These are phyloP conservation scores for Megalurothrips usitatus DNA, from an alignment of 2,888 invertebrate species.

Conservation along the genomic window DNA sequence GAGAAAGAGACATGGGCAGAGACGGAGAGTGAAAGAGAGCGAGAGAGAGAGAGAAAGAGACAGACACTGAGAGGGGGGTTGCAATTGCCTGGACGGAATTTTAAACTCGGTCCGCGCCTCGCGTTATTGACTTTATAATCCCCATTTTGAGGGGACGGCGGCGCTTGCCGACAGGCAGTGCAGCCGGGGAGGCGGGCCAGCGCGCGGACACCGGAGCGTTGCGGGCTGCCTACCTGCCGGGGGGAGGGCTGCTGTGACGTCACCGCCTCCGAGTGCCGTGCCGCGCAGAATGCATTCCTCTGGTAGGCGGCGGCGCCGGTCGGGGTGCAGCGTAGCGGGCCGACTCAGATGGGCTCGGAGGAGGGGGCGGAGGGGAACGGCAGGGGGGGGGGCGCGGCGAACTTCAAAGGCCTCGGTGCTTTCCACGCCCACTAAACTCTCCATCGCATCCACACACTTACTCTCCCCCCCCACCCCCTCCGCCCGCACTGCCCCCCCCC, in stretches of 20 bases:
- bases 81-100: constrained; percentile 15
- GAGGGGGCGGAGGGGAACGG: neutral
- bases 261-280: neutral
- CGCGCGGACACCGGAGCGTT: too few relatives aligned
- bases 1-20: too few relatives aligned
- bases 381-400: neutral
- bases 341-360: too few relatives aligned
- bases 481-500: too few relatives aligned
- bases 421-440: neutral
- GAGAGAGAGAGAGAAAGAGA: too few relatives aligned
- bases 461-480: too few relatives aligned
- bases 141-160: neutral
- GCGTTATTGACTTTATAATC: constrained; percentile 19
- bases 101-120: constrained; percentile 1
- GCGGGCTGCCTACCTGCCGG: too few relatives aligned
- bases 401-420: neutral
- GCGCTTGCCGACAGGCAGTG: neutral
- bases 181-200: neutral
- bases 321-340: neutral
- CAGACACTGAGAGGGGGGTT: neutral
- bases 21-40: too few relatives aligned
- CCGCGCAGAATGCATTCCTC: too few relatives aligned
- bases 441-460: neutral
- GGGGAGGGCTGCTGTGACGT: neutral
- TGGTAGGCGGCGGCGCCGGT: neutral